Evolutionary conservation across 2,888 invertebrate species (phyloP).

Genomic region (Lasioglossum lativentre): DNA sequence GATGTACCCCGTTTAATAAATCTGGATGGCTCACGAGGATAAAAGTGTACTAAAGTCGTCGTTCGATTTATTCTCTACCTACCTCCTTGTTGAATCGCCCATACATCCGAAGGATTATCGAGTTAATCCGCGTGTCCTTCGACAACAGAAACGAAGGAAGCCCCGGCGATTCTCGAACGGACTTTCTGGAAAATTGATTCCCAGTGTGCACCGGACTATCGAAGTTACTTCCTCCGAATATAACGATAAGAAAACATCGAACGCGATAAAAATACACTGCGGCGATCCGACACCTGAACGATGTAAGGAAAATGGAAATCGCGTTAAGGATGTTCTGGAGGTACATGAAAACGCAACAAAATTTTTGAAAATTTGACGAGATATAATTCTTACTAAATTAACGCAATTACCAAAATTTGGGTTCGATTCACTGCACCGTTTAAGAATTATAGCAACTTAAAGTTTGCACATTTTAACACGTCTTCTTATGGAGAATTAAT

Average conservation of each 20-base stretch:
- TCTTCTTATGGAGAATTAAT: too few relatives aligned
- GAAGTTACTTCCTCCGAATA: neutral
- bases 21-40: constrained; percentile 64
- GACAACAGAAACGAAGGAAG: constrained; percentile 1
- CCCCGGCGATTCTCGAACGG: constrained; percentile 4
- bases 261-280: neutral
- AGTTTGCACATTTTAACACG: too few relatives aligned
- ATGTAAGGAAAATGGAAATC: neutral
- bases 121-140: constrained; percentile 54
- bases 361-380: too few relatives aligned
- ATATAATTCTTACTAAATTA: too few relatives aligned
- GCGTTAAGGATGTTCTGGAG: too few relatives aligned
- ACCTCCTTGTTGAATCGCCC: constrained; percentile 47
- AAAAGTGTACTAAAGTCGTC: constrained; percentile 63
- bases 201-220: neutral
- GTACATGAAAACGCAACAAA: too few relatives aligned
- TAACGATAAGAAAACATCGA: neutral
- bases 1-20: constrained; percentile 64
- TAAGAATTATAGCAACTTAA: too few relatives aligned
- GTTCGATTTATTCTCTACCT: constrained; percentile 64
- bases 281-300: neutral
- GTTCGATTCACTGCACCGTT: too few relatives aligned
- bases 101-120: constrained; percentile 66
- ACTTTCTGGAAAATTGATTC: constrained; percentile 30
- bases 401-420: too few relatives aligned